Percentiles rank a stretch among this genome's conserved stretches.
Conservation (phyloP, 2,888 invertebrate genomes). For the Eupelmus urozonus region DNA sequence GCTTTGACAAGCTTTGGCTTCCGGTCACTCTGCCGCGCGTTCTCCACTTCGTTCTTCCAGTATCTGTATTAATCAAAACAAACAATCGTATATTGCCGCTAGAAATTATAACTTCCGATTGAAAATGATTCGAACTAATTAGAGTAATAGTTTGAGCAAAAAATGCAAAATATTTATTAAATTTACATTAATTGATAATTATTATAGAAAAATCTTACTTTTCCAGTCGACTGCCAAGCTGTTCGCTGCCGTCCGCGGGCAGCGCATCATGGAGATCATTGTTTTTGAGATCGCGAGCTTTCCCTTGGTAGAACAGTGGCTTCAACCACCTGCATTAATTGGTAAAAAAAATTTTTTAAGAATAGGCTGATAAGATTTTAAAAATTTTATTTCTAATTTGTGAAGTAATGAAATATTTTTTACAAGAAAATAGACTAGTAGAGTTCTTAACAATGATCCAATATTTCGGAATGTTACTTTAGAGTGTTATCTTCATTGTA, state of each 20-base stretch:
- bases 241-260: constrained; percentile 81
- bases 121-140: no score
- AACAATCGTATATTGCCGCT: no score
- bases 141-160: no score
- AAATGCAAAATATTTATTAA: no score
- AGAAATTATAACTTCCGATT: no score
- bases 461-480: no score
- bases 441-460: no score
- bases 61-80: no score
- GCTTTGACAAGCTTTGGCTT: constrained; percentile 82
- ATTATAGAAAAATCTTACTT: no score
- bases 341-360: neutral
- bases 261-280: constrained; percentile 84
- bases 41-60: constrained; percentile 81
- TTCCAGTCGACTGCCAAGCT: constrained; percentile 83
- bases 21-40: constrained; percentile 77
- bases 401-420: no score
- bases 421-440: no score
- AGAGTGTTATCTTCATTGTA: no score
- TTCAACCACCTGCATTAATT: constrained; percentile 84
- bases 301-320: constrained; percentile 82
- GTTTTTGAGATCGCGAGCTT: constrained; percentile 81
- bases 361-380: neutral
- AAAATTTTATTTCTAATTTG: neutral
- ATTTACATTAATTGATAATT: neutral